Percentiles rank a stretch among this genome's conserved stretches.
Conservation (phyloP, 2,797 vertebrate genomes). For the Sebastes taczanowskii region DNA sequence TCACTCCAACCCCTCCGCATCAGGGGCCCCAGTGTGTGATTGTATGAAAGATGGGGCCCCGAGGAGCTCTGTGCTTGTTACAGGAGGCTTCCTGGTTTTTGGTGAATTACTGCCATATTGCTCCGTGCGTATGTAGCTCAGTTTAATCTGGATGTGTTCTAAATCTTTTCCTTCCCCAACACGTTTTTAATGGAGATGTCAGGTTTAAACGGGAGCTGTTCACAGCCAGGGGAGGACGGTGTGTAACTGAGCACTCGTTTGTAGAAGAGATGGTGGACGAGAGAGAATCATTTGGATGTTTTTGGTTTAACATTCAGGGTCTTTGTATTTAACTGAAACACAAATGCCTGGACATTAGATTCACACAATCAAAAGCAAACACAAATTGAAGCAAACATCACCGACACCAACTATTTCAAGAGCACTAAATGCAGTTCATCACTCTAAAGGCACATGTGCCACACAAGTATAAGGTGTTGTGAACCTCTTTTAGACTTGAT, state of each 20-base stretch:
- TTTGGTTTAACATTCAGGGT: background rate
- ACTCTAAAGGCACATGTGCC: background rate
- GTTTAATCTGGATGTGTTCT: conserved; percentile 43
- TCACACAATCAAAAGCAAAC: background rate
- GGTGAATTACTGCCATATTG: conserved; percentile 74
- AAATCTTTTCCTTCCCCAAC: conserved; percentile 39
- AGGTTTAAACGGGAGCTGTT: conserved; percentile 27
- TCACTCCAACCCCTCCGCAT: conserved; percentile 49
- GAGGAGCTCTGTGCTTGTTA: conserved; percentile 58
- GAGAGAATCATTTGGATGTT: background rate
- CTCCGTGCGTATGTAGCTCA: conserved; percentile 31
- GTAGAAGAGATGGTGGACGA: background rate
- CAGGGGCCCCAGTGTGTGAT: conserved; percentile 56
- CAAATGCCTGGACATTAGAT: background rate
- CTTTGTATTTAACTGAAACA: background rate
- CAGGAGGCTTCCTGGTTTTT: conserved; percentile 54
- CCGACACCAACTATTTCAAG: background rate
- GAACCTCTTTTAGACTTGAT: background rate
- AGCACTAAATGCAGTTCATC: background rate
- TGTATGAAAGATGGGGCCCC: conserved; percentile 61
- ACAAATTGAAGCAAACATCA: background rate
- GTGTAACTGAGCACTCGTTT: background rate
- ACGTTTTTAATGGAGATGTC: conserved; percentile 36
- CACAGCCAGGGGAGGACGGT: background rate
- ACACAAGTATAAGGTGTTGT: background rate